phyloP scores from a whole-genome alignment of 2,888 invertebrate genomes.

The Zygaena filipendulae region DNA sequence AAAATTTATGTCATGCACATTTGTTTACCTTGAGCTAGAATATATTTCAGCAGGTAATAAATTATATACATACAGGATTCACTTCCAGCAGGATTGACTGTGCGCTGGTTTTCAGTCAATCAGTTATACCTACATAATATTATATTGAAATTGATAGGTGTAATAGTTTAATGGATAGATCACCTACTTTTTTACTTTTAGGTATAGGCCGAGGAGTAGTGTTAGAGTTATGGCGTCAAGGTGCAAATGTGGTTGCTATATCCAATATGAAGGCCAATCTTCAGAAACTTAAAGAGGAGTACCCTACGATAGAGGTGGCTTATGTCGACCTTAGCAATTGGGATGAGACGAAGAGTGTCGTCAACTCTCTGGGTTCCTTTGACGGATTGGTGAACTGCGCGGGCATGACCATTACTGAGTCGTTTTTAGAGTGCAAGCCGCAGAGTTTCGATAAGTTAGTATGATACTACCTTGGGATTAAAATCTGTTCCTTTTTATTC shows the following conservation, averaged over 20 bases:
- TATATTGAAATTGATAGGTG: too few relatives aligned
- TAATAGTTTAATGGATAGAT: too few relatives aligned
- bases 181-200: too few relatives aligned
- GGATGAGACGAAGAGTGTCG: conserved; percentile 70
- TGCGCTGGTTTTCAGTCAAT: too few relatives aligned
- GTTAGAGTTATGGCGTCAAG: conserved; percentile 71
- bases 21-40: too few relatives aligned
- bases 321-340: conserved; percentile 80
- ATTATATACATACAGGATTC: too few relatives aligned
- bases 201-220: conserved; percentile 80
- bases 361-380: conserved; percentile 69
- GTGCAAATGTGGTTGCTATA: conserved; percentile 79
- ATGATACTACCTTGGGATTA: too few relatives aligned
- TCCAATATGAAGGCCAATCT: conserved; percentile 75
- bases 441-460: conserved; percentile 77
- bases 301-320: conserved; percentile 69
- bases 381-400: conserved; percentile 93
- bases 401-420: conserved; percentile 74
- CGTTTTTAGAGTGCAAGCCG: conserved; percentile 76
- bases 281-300: conserved; percentile 67
- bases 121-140: too few relatives aligned
- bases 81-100: too few relatives aligned
- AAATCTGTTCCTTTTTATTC: too few relatives aligned
- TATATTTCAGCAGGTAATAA: too few relatives aligned
- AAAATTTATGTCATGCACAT: too few relatives aligned